Conservation (phyloP, 1,140 invertebrate genomes). For the Anastatus disparis region DNA sequence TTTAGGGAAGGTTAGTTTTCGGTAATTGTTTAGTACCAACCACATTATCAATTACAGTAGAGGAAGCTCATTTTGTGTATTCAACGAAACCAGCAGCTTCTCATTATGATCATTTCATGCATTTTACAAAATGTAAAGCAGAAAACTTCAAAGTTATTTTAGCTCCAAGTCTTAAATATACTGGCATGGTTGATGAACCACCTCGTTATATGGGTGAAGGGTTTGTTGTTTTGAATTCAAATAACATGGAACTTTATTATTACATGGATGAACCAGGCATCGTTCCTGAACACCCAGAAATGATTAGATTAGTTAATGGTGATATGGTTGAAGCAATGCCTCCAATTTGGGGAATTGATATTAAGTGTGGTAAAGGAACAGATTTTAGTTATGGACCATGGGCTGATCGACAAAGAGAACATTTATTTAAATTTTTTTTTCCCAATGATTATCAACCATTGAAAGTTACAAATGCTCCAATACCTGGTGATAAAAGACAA, state of each 20-base stretch:
- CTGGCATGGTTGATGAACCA: conserved; percentile 92
- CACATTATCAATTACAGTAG: conserved; percentile 90
- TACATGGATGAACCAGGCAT: conserved; percentile 95
- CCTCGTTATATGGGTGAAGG: conserved; percentile 98
- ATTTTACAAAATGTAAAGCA: conserved; percentile 92
- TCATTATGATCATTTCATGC: conserved; percentile 94
- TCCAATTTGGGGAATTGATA: conserved; percentile 94
- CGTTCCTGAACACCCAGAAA: conserved; percentile 89
- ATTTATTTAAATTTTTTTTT: conserved; percentile 96
- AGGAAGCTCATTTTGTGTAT: conserved; percentile 94
- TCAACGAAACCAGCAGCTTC: conserved; percentile 95
- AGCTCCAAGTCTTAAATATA: conserved; percentile 93
- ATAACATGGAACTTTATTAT: conserved; percentile 93
- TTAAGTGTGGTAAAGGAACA: conserved; percentile 96
- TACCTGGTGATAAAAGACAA: conserved; percentile 86
- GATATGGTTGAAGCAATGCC: conserved; percentile 91
- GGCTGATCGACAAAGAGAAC: conserved; percentile 95
- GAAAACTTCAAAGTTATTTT: conserved; percentile 96
- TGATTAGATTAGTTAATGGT: conserved; percentile 90
- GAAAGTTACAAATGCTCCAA: conserved; percentile 79
- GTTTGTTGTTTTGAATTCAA: conserved; percentile 95
- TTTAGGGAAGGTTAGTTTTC: conserved; percentile 89
- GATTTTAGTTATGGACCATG: conserved; percentile 98
- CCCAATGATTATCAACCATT: conserved; percentile 87
- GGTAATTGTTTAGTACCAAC: conserved; percentile 96